Evolutionary conservation across 1,140 invertebrate genomes (phyloP).

Genomic region (Sesamia nonagrioides): DNA sequence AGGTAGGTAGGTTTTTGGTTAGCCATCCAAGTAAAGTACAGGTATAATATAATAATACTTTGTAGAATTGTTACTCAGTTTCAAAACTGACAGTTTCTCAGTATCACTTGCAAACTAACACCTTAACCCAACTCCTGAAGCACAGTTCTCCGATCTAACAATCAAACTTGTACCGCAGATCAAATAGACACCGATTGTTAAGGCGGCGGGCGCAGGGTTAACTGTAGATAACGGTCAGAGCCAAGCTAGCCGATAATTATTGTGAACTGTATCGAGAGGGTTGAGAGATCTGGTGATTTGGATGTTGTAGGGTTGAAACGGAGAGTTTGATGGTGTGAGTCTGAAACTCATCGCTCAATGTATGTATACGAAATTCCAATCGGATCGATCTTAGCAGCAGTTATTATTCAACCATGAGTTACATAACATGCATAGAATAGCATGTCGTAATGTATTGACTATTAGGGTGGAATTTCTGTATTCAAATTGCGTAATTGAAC

Average conservation of each 20-base stretch:
- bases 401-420: too few relatives aligned
- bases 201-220: conserved; percentile 6
- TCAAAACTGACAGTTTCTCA: neutral
- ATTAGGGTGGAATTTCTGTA: too few relatives aligned
- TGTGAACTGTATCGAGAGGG: conserved; percentile 14
- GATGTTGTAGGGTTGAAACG: neutral
- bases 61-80: neutral
- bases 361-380: too few relatives aligned
- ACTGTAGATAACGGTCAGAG: conserved; percentile 7
- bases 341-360: neutral
- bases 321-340: neutral
- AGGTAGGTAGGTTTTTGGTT: too few relatives aligned
- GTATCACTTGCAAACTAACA: conserved; percentile 24
- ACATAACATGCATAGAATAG: too few relatives aligned
- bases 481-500: too few relatives aligned
- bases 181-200: conserved; percentile 28
- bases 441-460: too few relatives aligned
- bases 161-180: conserved; percentile 33
- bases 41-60: neutral
- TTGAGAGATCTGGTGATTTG: conserved; percentile 11
- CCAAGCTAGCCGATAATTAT: neutral
- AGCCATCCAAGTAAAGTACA: neutral
- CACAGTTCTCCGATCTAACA: conserved; percentile 15
- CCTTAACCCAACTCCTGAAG: neutral
- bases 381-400: too few relatives aligned